phyloP scores from a whole-genome alignment of 1,140 invertebrate genomes.

The Lethrus apterus region DNA sequence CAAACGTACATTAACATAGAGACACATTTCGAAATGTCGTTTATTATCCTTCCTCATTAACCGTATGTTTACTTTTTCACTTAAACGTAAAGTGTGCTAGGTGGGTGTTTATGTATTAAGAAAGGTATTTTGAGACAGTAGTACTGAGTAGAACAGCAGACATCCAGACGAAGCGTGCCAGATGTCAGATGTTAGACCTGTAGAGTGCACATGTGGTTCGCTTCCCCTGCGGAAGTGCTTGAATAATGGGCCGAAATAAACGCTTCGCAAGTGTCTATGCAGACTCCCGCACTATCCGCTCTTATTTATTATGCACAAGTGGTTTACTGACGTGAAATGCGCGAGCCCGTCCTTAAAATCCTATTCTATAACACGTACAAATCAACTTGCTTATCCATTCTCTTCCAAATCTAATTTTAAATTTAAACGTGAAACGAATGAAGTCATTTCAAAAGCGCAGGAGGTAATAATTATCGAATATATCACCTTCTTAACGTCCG shows the following conservation, averaged over 20 bases:
- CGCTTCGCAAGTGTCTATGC: constrained; percentile 12
- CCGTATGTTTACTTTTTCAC: constrained; percentile 8
- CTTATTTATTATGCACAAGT: constrained; percentile 10
- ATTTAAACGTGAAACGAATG: constrained; percentile 7
- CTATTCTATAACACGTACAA: not conserved
- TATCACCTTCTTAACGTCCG: constrained; percentile 9
- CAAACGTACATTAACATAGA: too few relatives aligned
- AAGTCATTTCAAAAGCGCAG: constrained; percentile 6
- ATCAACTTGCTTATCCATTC: constrained; percentile 2
- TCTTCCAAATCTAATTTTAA: too few relatives aligned
- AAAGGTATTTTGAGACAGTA: too few relatives aligned
- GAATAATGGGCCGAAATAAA: constrained; percentile 9
- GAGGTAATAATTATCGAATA: constrained; percentile 10
- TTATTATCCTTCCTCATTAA: too few relatives aligned
- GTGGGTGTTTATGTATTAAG: constrained; percentile 9
- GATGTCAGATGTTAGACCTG: constrained; percentile 12
- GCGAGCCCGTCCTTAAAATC: constrained; percentile 4
- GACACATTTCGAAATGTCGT: too few relatives aligned
- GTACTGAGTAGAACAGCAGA: constrained; percentile 2
- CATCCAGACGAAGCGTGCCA: constrained; percentile 11
- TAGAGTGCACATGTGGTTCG: constrained; percentile 6
- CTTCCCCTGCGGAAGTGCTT: constrained; percentile 12
- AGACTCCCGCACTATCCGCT: constrained; percentile 3
- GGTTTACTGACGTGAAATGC: too few relatives aligned
- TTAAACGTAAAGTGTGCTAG: constrained; percentile 8